phyloP scores from a whole-genome alignment of 2,113 vertebrate genomes.

The Pogona vitticeps region DNA sequence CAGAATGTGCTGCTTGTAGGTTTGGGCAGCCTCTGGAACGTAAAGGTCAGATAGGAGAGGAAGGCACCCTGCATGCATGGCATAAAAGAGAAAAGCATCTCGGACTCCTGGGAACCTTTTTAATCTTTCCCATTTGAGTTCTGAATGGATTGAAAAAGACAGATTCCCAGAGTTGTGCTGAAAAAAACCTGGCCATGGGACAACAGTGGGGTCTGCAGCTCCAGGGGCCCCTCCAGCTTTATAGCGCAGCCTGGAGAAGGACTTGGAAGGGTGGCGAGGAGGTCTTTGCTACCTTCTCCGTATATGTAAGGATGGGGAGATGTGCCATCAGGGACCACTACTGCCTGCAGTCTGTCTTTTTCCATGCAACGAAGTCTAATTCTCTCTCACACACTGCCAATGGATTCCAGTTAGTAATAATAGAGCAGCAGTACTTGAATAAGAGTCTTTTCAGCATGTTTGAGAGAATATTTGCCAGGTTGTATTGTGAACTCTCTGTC shows the following conservation, averaged over 20 bases:
- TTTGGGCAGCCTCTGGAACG: conserved; percentile 10
- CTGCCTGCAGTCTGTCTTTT: not conserved
- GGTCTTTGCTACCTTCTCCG: not conserved
- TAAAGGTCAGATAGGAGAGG: not conserved
- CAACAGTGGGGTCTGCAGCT: too few species aligned
- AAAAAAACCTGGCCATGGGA: not conserved
- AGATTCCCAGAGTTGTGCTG: not conserved
- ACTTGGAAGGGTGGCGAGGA: not conserved
- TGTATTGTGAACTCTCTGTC: not conserved
- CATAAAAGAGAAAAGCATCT: not conserved
- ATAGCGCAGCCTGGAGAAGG: not conserved
- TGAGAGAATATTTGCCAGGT: not conserved
- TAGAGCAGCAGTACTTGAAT: not conserved
- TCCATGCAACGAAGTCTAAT: too few species aligned
- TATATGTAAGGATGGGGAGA: not conserved
- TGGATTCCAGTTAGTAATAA: too few species aligned
- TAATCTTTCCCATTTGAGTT: conserved; percentile 19
- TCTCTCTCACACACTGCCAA: too few species aligned
- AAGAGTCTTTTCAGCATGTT: not conserved
- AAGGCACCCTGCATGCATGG: conserved; percentile 6
- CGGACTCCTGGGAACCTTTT: not conserved
- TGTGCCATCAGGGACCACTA: not conserved
- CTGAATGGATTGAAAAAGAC: not conserved
- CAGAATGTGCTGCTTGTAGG: conserved; percentile 13
- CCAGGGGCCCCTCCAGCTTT: not conserved